Conservation (phyloP, 2,113 vertebrate species). For the Perognathus longimembris region DNA sequence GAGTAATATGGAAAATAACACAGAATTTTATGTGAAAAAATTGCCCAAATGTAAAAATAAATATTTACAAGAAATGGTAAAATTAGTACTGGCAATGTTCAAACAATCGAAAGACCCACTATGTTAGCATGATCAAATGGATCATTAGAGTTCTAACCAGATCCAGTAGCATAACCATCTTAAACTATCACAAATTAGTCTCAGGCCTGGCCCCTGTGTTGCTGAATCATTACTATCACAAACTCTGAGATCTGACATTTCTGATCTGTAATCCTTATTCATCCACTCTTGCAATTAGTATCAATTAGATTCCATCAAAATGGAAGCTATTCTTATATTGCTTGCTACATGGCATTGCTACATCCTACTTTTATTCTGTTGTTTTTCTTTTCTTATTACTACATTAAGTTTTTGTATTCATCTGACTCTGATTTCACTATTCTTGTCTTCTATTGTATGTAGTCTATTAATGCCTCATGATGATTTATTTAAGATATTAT, state of each 20-base stretch:
- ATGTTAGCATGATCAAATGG: not conserved
- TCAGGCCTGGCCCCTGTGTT: accelerated
- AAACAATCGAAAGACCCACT: not conserved
- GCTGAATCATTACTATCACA: not conserved
- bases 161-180: not conserved
- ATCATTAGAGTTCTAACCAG: not conserved
- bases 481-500: not conserved
- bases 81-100: not conserved
- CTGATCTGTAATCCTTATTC: not conserved
- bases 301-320: not conserved
- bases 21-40: not conserved
- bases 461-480: not conserved
- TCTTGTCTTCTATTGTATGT: not conserved
- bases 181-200: too few relatives aligned
- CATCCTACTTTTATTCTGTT: not conserved
- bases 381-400: not conserved
- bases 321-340: not conserved
- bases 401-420: not conserved
- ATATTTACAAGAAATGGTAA: not conserved
- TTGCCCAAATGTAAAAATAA: not conserved
- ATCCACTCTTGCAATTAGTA: not conserved
- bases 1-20: not conserved
- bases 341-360: not conserved
- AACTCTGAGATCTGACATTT: not conserved
- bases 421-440: not conserved